Conservation (phyloP, 2,113 vertebrate species). For the Guaruba guarouba region DNA sequence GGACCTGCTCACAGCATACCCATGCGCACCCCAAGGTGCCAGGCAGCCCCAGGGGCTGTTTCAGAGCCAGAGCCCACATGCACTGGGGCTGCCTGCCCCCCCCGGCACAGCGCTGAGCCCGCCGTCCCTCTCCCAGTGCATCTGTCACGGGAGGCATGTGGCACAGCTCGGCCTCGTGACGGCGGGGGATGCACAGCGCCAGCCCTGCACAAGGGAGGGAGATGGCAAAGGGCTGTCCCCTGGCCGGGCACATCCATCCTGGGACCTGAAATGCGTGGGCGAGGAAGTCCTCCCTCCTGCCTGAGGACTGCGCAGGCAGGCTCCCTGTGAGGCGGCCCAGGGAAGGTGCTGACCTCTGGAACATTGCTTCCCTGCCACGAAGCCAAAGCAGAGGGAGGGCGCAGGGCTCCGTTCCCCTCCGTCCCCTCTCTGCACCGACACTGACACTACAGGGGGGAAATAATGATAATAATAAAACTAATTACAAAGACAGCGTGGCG, state of each 20-base stretch:
- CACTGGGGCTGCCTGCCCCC: neutral
- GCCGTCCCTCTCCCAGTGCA: conserved; percentile 7
- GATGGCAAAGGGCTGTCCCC: neutral
- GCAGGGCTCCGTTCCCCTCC: neutral
- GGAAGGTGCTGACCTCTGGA: neutral
- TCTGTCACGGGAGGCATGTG: conserved; percentile 36
- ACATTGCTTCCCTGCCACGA: neutral
- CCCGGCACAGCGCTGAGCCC: neutral
- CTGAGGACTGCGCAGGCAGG: neutral
- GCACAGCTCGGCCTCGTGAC: conserved; percentile 26
- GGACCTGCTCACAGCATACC: neutral
- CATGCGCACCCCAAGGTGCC: neutral
- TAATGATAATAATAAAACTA: conserved; percentile 6
- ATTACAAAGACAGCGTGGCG: neutral
- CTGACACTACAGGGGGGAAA: neutral
- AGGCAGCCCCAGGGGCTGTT: neutral
- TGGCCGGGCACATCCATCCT: fast-evolving
- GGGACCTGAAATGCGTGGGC: fast-evolving
- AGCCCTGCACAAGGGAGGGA: neutral
- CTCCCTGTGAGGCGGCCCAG: neutral
- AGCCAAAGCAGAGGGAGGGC: neutral
- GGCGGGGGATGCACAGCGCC: neutral
- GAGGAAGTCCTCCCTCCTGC: neutral
- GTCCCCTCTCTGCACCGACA: neutral
- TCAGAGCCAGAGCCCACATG: neutral